Conservation (phyloP, 2,113 vertebrate genomes). For the Trematocara marginatum region DNA sequence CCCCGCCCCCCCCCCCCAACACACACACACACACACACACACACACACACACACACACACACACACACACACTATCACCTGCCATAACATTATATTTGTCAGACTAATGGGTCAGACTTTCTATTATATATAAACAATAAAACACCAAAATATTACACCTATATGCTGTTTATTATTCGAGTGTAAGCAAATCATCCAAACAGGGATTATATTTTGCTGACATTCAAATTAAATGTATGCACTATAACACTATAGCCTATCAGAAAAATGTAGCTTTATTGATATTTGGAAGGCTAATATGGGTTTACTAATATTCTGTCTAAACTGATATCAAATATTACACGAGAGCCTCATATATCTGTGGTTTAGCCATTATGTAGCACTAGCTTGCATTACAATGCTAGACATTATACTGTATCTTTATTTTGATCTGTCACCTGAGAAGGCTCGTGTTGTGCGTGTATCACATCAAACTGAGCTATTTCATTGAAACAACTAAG, state of each 20-base stretch:
- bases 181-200: background rate
- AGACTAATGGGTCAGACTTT: background rate
- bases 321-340: background rate
- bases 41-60: too few relatives aligned
- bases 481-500: background rate
- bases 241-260: background rate
- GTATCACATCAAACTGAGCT: background rate
- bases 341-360: background rate
- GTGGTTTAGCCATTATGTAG: background rate
- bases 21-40: too few relatives aligned
- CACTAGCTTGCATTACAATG: background rate
- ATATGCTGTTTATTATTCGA: background rate
- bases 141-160: background rate
- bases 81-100: background rate
- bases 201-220: background rate
- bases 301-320: background rate
- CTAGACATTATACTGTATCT: background rate
- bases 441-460: background rate
- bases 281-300: background rate
- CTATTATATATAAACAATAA: background rate
- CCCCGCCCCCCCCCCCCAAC: too few relatives aligned
- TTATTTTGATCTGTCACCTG: background rate
- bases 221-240: background rate
- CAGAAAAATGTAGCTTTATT: background rate
- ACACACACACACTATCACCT: background rate